phyloP scores from a whole-genome alignment of 2,888 invertebrate species.

The Eupithecia vulgata region DNA sequence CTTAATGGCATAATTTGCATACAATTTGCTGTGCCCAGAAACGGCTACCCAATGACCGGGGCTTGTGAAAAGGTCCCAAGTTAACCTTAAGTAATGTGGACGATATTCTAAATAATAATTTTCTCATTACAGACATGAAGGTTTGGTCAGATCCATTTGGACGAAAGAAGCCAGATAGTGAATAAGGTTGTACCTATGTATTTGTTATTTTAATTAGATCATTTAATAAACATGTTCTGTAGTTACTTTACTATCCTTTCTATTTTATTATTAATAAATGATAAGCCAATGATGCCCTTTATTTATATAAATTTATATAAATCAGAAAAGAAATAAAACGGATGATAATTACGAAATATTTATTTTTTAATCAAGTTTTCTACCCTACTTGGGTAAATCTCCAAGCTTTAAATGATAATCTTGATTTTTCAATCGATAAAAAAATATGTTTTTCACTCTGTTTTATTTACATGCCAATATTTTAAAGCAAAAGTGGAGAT shows the following conservation, averaged over 20 bases:
- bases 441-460: slow-evolving; percentile 70
- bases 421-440: slow-evolving; percentile 69
- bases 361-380: slow-evolving; percentile 68
- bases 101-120: neutral
- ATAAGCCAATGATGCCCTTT: neutral
- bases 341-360: slow-evolving; percentile 55
- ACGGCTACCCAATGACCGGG: no score
- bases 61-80: no score
- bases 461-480: slow-evolving; percentile 65
- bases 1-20: no score
- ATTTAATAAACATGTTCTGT: slow-evolving; percentile 19
- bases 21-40: no score
- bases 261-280: no score
- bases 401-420: slow-evolving; percentile 50
- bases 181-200: slow-evolving; percentile 32
- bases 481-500: slow-evolving; percentile 29
- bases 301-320: no score
- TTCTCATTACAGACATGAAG: slow-evolving; percentile 82
- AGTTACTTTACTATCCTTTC: slow-evolving; percentile 23
- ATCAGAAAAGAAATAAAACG: neutral
- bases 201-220: slow-evolving; percentile 38
- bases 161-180: slow-evolving; percentile 71
- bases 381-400: slow-evolving; percentile 54
- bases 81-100: no score
- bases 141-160: slow-evolving; percentile 85